A percentile compares a stretch with the other conserved stretches of the same genome.
Evolutionary conservation across 2,113 vertebrate species (phyloP).

Genomic region (Microcebus jonahi): DNA sequence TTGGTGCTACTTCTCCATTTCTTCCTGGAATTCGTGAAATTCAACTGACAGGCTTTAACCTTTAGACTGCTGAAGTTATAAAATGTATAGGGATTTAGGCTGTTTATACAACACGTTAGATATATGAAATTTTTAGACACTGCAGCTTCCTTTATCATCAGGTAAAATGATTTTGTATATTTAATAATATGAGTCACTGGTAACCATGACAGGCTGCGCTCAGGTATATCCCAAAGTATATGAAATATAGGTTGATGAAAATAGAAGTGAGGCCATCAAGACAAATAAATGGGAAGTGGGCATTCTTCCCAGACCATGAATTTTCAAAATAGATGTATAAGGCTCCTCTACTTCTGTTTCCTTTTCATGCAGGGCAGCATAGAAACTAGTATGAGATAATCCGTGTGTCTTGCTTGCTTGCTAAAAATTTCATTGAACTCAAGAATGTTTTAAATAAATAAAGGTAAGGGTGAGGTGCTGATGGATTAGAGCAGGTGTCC

Average conservation of each 20-base stretch:
- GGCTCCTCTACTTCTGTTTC: neutral
- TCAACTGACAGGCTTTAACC: constrained; percentile 91
- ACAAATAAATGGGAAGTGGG: constrained; percentile 62
- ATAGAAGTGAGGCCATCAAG: neutral
- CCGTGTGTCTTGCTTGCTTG: neutral
- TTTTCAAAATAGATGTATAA: constrained; percentile 57
- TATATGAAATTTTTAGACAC: constrained; percentile 86
- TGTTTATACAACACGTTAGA: constrained; percentile 85
- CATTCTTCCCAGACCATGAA: constrained; percentile 37
- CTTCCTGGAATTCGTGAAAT: constrained; percentile 87
- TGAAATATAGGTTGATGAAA: constrained; percentile 61
- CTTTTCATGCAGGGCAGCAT: neutral
- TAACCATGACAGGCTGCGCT: constrained; percentile 59
- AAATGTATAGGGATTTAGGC: constrained; percentile 85
- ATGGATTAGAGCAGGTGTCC: neutral
- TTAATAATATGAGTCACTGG: constrained; percentile 74
- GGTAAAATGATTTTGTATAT: constrained; percentile 70
- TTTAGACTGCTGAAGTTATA: constrained; percentile 87
- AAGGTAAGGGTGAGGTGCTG: neutral
- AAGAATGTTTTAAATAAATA: neutral
- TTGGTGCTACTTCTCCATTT: constrained; percentile 86
- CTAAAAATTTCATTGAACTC: constrained; percentile 40
- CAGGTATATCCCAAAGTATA: constrained; percentile 39
- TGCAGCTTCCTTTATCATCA: constrained; percentile 75
- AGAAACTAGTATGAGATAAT: neutral